Evolutionary conservation across 2,113 vertebrate genomes (phyloP).

Genomic region (Coreoperca whiteheadi): DNA sequence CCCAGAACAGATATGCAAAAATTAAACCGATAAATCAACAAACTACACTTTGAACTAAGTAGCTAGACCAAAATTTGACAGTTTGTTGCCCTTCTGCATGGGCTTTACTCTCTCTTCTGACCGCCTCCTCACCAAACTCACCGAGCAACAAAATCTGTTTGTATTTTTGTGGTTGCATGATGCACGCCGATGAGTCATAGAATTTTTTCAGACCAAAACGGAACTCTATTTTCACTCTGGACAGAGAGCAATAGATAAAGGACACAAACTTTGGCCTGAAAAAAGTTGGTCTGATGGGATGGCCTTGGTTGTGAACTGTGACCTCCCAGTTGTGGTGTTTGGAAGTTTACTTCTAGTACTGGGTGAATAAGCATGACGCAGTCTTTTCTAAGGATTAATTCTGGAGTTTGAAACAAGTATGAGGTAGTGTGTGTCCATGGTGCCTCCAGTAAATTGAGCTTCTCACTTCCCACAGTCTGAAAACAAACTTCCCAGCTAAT

Average conservation of each 20-base stretch:
- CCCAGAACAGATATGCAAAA: constrained; percentile 24
- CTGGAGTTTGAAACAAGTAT: not conserved
- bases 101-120: constrained; percentile 6
- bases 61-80: constrained; percentile 36
- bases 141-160: constrained; percentile 58
- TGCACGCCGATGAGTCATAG: constrained; percentile 39
- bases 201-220: constrained; percentile 22
- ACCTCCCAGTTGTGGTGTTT: constrained; percentile 41
- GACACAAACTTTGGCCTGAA: constrained; percentile 40
- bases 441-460: constrained; percentile 4
- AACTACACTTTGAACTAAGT: constrained; percentile 27
- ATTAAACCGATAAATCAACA: constrained; percentile 43
- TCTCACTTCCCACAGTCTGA: not conserved
- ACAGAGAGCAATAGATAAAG: constrained; percentile 45
- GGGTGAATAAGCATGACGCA: constrained; percentile 20
- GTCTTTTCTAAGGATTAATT: constrained; percentile 17
- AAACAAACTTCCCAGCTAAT: constrained; percentile 7
- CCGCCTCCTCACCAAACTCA: constrained; percentile 40
- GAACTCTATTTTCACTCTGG: constrained; percentile 36
- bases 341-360: constrained; percentile 12
- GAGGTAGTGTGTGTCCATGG: not conserved
- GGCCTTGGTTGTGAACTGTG: constrained; percentile 40
- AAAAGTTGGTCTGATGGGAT: constrained; percentile 23
- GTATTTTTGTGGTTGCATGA: constrained; percentile 55
- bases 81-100: constrained; percentile 16